phyloP scores from a whole-genome alignment of 2,113 vertebrate species.

The Cynocephalus volans region DNA sequence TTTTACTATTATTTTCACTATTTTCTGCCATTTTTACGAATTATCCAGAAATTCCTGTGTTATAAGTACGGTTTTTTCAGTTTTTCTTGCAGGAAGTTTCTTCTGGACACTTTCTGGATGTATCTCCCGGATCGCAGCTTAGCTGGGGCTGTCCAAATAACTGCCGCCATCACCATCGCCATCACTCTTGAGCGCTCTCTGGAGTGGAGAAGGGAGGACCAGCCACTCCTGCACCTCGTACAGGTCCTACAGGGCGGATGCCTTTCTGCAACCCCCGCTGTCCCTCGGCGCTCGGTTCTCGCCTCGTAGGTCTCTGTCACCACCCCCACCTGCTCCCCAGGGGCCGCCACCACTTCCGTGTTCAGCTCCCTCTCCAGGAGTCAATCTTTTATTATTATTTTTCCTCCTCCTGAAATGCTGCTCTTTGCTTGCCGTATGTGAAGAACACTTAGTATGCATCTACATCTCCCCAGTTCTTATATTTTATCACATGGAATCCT shows the following conservation, averaged over 20 bases:
- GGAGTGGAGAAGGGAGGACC: slow-evolving; percentile 20
- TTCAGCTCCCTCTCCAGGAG: neutral
- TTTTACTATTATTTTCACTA: slow-evolving; percentile 90
- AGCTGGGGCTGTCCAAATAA: neutral
- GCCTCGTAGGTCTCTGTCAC: neutral
- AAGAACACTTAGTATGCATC: neutral
- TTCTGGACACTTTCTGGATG: slow-evolving; percentile 82
- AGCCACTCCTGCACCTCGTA: neutral
- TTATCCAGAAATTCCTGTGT: slow-evolving; percentile 74
- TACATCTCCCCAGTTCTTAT: neutral
- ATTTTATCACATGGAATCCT: neutral
- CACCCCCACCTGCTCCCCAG: slow-evolving; percentile 49
- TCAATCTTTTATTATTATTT: neutral
- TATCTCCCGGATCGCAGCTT: slow-evolving; percentile 72
- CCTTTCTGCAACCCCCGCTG: neutral
- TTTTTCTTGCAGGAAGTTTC: slow-evolving; percentile 82
- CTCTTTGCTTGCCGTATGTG: neutral
- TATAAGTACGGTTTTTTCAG: slow-evolving; percentile 59
- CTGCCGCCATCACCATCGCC: slow-evolving; percentile 69
- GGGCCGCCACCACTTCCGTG: slow-evolving; percentile 73
- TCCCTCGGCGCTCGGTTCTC: neutral
- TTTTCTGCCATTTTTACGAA: slow-evolving; percentile 90
- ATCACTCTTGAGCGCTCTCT: neutral
- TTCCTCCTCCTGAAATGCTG: neutral
- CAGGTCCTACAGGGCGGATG: neutral